Evolutionary conservation across 64 coral and sea anemone genomes (phyloP), one percentile per base, ranked within the genome.

Genomic region (Montipora efflorescens): DNA sequence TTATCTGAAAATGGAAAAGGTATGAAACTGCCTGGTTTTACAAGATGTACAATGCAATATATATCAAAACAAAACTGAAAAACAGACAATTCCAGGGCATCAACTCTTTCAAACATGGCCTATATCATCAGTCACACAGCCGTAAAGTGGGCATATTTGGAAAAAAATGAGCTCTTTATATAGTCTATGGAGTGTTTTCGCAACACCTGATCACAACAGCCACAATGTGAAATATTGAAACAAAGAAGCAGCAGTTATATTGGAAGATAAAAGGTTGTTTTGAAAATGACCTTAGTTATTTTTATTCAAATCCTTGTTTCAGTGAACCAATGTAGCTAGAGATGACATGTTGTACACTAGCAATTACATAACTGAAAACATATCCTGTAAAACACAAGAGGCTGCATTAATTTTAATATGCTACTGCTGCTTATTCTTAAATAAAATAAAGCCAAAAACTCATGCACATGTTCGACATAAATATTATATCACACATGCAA

Each of bases 401-500:
- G 16, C 5, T 81, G 59, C 46, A 13, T 45, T 21, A 48, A 69
- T 48, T 66, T 8, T n/a, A 47, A 85, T 36, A 2, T 36, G 18
- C 45, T 14, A 16, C 62, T 71, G 45, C 45, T 19, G 19, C 7
- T 50, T 19, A 47, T 62, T 70, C 82, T 85, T 85, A 43, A 47
- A 70, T 70, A 85, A 48, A 84, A 84, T 23, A 66, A 14, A 66
- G 43, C 14, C 15, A 21, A 47, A 46, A 50, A 47, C 67, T 72
- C 55, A 59, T 45, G 45, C 64, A 47, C 62, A 67, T 8, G 16
- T 86, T 69, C 13, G 82, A 86, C 67, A 86, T 86, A 86, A 86
- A 86, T 86, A 86, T 86, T 86, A 86, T 86, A 86, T 72, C 82
- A 71, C 66, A 69, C 43, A 70, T 72, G 66, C 82, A 48, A 50